Conservation (phyloP, 2,797 vertebrate genomes). For the Acanthis flammea region DNA sequence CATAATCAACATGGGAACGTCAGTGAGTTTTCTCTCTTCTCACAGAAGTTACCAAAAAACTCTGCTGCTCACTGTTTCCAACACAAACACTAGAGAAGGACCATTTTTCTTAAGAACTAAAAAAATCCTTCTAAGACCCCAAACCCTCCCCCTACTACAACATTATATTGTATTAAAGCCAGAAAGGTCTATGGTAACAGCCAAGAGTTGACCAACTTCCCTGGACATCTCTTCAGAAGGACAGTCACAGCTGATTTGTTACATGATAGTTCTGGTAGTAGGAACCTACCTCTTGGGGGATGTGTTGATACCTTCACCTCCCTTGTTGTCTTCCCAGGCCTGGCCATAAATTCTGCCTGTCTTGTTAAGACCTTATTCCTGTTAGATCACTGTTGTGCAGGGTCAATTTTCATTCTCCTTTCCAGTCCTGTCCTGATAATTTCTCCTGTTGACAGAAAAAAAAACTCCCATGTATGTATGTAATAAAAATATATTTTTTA, state of each 20-base stretch:
- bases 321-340: not conserved
- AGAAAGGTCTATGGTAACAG: not conserved
- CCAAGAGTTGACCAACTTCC: not conserved
- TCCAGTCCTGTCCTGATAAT: not conserved
- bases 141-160: accelerated
- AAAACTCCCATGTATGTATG: accelerated
- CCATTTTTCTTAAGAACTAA: not conserved
- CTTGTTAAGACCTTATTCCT: not conserved
- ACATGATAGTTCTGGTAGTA: not conserved
- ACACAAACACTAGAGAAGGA: not conserved
- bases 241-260: not conserved
- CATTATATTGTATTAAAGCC: not conserved
- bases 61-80: not conserved
- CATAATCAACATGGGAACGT: not conserved
- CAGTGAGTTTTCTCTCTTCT: not conserved
- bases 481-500: not conserved
- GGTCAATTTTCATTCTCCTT: not conserved
- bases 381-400: not conserved
- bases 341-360: not conserved
- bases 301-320: not conserved
- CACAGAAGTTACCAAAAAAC: not conserved
- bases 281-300: not conserved
- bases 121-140: not conserved
- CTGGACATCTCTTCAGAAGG: not conserved
- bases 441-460: not conserved